Conservation (phyloP, 2,888 invertebrate genomes). For the Brachylomia viminalis region DNA sequence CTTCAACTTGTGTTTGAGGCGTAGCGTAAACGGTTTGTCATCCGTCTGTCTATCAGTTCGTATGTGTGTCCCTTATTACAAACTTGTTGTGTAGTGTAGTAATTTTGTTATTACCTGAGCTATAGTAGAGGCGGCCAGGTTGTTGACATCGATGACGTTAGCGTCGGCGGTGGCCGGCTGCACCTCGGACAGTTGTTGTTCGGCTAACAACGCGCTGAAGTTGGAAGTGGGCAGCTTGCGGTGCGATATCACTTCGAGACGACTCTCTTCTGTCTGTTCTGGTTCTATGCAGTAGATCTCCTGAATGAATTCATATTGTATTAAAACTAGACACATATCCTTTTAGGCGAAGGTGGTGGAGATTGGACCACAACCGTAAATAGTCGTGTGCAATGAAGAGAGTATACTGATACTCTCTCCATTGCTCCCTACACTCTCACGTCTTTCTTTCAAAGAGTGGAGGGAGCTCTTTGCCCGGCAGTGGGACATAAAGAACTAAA, state of each 20-base stretch:
- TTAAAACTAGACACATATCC: not conserved
- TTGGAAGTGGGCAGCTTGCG: slow-evolving; percentile 79
- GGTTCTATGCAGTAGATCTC: slow-evolving; percentile 86
- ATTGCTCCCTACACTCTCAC: too few relatives aligned
- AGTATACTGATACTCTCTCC: too few relatives aligned
- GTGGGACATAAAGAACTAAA: not conserved
- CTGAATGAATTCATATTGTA: slow-evolving; percentile 68
- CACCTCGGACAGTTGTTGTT: slow-evolving; percentile 79
- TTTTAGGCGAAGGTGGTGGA: not conserved
- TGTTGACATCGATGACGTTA: slow-evolving; percentile 62
- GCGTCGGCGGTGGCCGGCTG: slow-evolving; percentile 57
- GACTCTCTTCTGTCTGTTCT: slow-evolving; percentile 71
- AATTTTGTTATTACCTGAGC: slow-evolving; percentile 75
- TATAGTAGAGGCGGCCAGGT: slow-evolving; percentile 73
- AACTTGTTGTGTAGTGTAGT: not conserved
- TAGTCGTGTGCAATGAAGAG: not conserved
- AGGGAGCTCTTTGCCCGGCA: too few relatives aligned
- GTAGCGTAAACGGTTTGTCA: not conserved
- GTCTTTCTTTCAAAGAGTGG: not conserved
- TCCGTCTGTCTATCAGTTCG: not conserved
- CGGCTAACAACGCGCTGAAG: slow-evolving; percentile 84
- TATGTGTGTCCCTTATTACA: not conserved
- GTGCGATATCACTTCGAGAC: slow-evolving; percentile 80
- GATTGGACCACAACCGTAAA: not conserved
- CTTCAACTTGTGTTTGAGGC: not conserved